Evolutionary conservation across 2,888 invertebrate species (phyloP), one percentile per base, ranked within the genome.

Genomic region (Drosophila siamana): DNA sequence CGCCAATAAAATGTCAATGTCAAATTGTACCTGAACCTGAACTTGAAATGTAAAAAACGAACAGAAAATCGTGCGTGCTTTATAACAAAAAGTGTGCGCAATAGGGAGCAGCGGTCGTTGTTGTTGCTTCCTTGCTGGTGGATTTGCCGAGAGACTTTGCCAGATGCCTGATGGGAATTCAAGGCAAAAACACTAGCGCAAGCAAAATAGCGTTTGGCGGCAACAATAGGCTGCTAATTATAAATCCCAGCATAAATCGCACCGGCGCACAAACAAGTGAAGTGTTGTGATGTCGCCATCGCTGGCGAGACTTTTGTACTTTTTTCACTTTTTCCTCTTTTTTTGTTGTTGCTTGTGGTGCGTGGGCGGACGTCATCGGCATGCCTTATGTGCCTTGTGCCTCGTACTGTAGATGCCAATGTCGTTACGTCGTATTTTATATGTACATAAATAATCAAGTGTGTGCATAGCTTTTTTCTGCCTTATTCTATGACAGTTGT

Each of bases 191-290:
- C 63, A 75, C 38, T 16, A 43, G 43, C 26, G 7, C 19, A 26
- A 26, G 26, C 57, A 57, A 64, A 70, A 1, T 19, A 19, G 33
- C 73, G 62, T 80, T 82, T 82, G 80, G 81, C 82, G 82, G 82
- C 80, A 85, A 83, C 83, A 83, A 83, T 80, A 60, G 85, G 65
- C 70, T 80, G 83, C 83, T 83, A 83, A 83, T 83, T 85, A 85
- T 83, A 83, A 83, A 83, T 82, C 85, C 47, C 85, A 82, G 83
- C 78, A 81, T 80, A 81, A 69, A 75, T 70, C 71, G 66, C 78
- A 75, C 70, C 70, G 69, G 77, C 69, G 72, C 72, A 76, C 76
- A 62, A 67, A 55, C 11, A 55, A 55, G 40, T 76, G 54, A 74
- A 75, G 56, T 73, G 74, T 69, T 80, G 81, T 76, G 74, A 72